These are phyloP conservation scores for Tetramorium simillimum DNA, from an alignment of 1,140 invertebrate genomes.

Conservation along the genomic window DNA sequence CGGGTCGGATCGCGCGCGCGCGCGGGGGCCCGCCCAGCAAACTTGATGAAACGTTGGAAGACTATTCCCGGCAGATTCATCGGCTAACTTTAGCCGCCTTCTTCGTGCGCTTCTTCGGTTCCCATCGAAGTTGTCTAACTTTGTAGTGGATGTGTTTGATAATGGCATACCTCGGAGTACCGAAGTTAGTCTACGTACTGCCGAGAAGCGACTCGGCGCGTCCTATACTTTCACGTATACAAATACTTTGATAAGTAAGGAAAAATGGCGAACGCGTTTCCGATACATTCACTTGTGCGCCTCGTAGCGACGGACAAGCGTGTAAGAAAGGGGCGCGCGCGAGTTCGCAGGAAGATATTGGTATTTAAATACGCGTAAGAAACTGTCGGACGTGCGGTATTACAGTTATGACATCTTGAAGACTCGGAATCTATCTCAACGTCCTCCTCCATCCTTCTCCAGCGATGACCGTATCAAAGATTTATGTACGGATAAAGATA, in stretches of 20 bases:
- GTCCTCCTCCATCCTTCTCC: not conserved
- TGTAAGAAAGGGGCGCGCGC: not conserved
- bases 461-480: not conserved
- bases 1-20: slow-evolving; percentile 1
- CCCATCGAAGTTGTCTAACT: slow-evolving; percentile 62
- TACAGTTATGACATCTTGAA: not conserved
- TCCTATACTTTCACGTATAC: slow-evolving; percentile 25
- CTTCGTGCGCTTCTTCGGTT: slow-evolving; percentile 41
- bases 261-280: slow-evolving; percentile 5
- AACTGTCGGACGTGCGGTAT: not conserved
- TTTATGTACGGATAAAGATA: slow-evolving; percentile 10
- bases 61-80: slow-evolving; percentile 63
- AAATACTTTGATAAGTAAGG: slow-evolving; percentile 43
- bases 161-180: slow-evolving; percentile 53
- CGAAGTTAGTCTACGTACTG: slow-evolving; percentile 33
- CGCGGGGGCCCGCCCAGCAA: slow-evolving; percentile 18
- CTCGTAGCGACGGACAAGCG: not conserved
- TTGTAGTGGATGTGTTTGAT: slow-evolving; percentile 64
- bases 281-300: slow-evolving; percentile 25
- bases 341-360: slow-evolving; percentile 5
- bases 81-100: slow-evolving; percentile 53
- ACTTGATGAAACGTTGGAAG: slow-evolving; percentile 63
- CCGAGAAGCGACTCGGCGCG: slow-evolving; percentile 23
- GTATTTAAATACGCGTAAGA: not conserved
- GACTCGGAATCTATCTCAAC: not conserved